Evolutionary conservation across 2,113 vertebrate genomes (phyloP).

Genomic region (Dicrurus megarhynchus): DNA sequence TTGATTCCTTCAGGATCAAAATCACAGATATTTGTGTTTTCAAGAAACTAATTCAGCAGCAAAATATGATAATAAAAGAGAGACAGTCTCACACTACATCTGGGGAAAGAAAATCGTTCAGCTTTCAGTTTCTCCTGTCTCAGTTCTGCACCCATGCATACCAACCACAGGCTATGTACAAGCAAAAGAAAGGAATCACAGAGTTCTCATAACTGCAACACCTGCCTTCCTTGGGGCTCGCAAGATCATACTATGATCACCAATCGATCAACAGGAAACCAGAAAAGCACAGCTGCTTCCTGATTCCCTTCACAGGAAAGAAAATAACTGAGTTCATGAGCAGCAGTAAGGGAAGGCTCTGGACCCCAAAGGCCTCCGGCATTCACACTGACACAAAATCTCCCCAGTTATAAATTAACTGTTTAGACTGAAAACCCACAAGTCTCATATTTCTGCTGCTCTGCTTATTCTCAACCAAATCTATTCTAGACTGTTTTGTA

Average conservation of each 20-base stretch:
- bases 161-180: not conserved
- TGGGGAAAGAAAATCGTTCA: not conserved
- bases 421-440: constrained; percentile 60
- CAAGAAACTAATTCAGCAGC: not conserved
- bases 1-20: not conserved
- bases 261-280: constrained; percentile 64
- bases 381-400: constrained; percentile 31
- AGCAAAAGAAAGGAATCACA: not conserved
- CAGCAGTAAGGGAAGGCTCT: constrained; percentile 28
- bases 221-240: constrained; percentile 7
- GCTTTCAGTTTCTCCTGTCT: not conserved
- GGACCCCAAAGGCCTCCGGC: constrained; percentile 54
- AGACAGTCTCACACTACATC: not conserved
- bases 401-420: constrained; percentile 60
- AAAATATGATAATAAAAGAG: not conserved
- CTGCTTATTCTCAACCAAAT: constrained; percentile 60
- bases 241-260: constrained; percentile 38
- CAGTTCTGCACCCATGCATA: not conserved
- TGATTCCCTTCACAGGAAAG: constrained; percentile 33
- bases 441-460: constrained; percentile 59
- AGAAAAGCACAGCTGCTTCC: constrained; percentile 55
- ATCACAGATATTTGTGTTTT: not conserved
- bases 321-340: constrained; percentile 18
- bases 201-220: constrained; percentile 2
- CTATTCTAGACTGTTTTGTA: constrained; percentile 43